Evolutionary conservation across 2,113 vertebrate genomes (phyloP).

Genomic region (Entosphenus tridentatus): DNA sequence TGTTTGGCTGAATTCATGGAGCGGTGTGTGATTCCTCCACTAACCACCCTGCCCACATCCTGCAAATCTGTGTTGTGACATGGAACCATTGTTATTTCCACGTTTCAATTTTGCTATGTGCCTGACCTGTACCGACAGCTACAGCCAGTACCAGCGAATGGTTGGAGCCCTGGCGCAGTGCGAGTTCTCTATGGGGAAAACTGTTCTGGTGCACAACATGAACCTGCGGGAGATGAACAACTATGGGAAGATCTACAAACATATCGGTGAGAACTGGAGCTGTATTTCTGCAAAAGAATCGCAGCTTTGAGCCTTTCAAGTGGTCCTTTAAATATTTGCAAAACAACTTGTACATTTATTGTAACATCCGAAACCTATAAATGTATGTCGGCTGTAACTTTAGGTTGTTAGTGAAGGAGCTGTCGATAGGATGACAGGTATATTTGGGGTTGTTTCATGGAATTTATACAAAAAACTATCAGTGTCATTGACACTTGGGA

Average conservation of each 20-base stretch:
- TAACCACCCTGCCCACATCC: too few relatives aligned
- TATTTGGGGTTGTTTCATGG: too few relatives aligned
- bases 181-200: conserved; percentile 96
- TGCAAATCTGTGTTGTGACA: too few relatives aligned
- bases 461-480: too few relatives aligned
- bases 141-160: conserved; percentile 85
- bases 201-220: conserved; percentile 85
- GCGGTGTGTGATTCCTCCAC: too few relatives aligned
- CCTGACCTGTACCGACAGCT: conserved; percentile 21
- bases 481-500: too few relatives aligned
- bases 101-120: too few relatives aligned
- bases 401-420: not conserved
- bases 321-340: conserved; percentile 2
- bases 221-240: conserved; percentile 97
- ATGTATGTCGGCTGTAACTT: not conserved
- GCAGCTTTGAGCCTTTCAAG: not conserved
- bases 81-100: too few relatives aligned
- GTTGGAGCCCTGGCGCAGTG: conserved; percentile 66
- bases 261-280: conserved; percentile 44
- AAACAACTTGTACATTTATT: not conserved
- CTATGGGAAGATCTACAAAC: conserved; percentile 74
- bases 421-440: too few relatives aligned
- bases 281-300: too few relatives aligned
- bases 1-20: too few relatives aligned
- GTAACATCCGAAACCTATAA: not conserved